A percentile compares a stretch with the other conserved stretches of the same genome.
Evolutionary conservation across 1,140 invertebrate genomes (phyloP).

Genomic region (Medauroidea extradentata): DNA sequence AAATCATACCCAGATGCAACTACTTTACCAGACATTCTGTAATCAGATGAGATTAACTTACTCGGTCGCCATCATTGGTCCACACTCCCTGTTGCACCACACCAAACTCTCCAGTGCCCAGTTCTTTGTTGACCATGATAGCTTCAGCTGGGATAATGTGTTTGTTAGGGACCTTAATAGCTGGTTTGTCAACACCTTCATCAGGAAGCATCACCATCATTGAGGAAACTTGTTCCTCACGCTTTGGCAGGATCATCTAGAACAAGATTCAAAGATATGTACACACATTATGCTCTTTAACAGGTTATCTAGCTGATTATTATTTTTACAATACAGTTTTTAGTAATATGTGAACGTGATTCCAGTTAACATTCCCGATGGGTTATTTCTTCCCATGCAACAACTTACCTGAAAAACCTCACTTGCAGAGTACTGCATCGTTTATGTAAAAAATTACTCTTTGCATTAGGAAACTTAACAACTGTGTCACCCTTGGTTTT

Average conservation of each 20-base stretch:
- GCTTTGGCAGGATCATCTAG: constrained; percentile 42
- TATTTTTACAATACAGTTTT: background rate
- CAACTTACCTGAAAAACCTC: too few relatives aligned
- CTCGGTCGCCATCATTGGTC: constrained; percentile 91
- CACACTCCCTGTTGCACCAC: constrained; percentile 96
- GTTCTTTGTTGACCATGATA: constrained; percentile 90
- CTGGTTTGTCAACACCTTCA: constrained; percentile 38
- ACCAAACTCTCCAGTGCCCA: constrained; percentile 96
- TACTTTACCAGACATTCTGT: too few relatives aligned
- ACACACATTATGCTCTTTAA: background rate
- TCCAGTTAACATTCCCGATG: too few relatives aligned
- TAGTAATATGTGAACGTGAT: too few relatives aligned
- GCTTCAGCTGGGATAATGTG: constrained; percentile 94
- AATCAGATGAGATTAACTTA: too few relatives aligned
- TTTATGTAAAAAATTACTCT: too few relatives aligned
- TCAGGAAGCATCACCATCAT: constrained; percentile 36
- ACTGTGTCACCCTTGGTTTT: too few relatives aligned
- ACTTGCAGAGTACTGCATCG: too few relatives aligned
- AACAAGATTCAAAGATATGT: constrained; percentile 12
- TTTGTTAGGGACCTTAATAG: constrained; percentile 70
- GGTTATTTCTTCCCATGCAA: too few relatives aligned
- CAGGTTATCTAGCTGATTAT: background rate
- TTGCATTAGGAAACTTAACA: too few relatives aligned
- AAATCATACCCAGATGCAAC: too few relatives aligned
- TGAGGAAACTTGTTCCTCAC: constrained; percentile 38